These are phyloP conservation scores for Fragum sueziense DNA, from an alignment of 2,888 invertebrate species.

Conservation along the genomic window DNA sequence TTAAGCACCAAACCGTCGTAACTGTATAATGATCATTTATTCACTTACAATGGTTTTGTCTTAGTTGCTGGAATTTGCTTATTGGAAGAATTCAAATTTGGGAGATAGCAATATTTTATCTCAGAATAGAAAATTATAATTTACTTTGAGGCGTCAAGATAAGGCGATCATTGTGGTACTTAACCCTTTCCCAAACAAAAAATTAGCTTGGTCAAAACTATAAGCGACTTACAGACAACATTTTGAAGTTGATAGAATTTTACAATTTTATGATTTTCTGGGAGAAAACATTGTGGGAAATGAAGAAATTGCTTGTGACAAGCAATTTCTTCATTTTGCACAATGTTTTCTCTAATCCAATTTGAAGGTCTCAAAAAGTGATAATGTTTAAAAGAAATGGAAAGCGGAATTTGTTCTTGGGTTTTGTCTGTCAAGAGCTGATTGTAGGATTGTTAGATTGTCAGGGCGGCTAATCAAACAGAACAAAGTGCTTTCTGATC, in stretches of 20 bases:
- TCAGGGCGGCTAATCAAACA: constrained; percentile 35
- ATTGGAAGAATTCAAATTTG: constrained; percentile 12
- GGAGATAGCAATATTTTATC: constrained; percentile 21
- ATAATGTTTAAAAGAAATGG: too few relatives aligned
- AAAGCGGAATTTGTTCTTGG: constrained; percentile 32
- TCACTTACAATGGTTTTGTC: background rate
- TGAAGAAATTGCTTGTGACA: too few relatives aligned
- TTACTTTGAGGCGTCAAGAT: constrained; percentile 31
- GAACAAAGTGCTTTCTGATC: background rate
- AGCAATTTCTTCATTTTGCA: too few relatives aligned
- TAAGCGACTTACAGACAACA: too few relatives aligned
- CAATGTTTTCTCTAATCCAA: too few relatives aligned
- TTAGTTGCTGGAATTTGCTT: constrained; percentile 10
- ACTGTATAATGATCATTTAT: too few relatives aligned
- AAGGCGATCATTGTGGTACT: constrained; percentile 28
- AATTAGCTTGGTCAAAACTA: too few relatives aligned
- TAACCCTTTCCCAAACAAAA: background rate
- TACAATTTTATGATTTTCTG: too few relatives aligned
- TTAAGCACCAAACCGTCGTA: too few relatives aligned
- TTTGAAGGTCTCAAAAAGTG: too few relatives aligned
- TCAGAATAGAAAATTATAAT: constrained; percentile 17
- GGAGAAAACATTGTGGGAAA: too few relatives aligned
- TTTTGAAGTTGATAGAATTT: too few relatives aligned
- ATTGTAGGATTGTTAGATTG: constrained; percentile 49
- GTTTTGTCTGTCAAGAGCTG: constrained; percentile 43